These are phyloP conservation scores for Molossus molossus DNA, from an alignment of 2,797 vertebrate species.

Conservation along the genomic window DNA sequence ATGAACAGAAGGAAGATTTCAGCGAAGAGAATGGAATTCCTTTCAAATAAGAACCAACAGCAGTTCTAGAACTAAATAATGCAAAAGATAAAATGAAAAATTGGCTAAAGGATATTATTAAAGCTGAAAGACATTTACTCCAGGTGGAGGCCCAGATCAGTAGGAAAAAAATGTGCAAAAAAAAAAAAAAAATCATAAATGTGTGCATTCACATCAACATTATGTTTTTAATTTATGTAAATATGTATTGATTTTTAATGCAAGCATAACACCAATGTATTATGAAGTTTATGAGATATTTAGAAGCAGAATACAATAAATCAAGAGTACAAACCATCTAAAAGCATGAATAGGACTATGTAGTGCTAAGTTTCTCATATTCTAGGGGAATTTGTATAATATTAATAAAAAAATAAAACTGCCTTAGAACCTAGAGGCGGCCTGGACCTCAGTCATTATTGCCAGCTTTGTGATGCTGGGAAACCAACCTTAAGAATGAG, in stretches of 20 bases:
- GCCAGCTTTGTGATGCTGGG: neutral
- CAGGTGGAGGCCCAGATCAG: neutral
- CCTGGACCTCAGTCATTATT: neutral
- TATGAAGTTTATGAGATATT: neutral
- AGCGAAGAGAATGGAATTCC: neutral
- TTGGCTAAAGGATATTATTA: neutral
- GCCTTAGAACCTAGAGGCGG: too few relatives aligned
- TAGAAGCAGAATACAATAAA: neutral
- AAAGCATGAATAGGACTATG: neutral
- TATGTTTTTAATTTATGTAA: neutral
- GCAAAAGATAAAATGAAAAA: neutral
- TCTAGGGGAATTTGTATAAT: neutral
- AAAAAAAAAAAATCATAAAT: neutral
- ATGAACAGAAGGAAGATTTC: neutral
- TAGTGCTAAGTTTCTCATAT: neutral
- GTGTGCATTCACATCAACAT: neutral
- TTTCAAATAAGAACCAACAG: neutral
- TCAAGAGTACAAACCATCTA: neutral
- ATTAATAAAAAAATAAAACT: neutral
- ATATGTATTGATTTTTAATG: neutral
- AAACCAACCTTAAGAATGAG: neutral
- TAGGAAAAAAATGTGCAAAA: neutral
- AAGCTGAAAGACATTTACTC: neutral
- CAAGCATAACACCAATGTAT: neutral
- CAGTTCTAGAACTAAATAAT: slow-evolving; percentile 9